Evolutionary conservation across 2,113 vertebrate genomes (phyloP).

Genomic region (Pagrus major): DNA sequence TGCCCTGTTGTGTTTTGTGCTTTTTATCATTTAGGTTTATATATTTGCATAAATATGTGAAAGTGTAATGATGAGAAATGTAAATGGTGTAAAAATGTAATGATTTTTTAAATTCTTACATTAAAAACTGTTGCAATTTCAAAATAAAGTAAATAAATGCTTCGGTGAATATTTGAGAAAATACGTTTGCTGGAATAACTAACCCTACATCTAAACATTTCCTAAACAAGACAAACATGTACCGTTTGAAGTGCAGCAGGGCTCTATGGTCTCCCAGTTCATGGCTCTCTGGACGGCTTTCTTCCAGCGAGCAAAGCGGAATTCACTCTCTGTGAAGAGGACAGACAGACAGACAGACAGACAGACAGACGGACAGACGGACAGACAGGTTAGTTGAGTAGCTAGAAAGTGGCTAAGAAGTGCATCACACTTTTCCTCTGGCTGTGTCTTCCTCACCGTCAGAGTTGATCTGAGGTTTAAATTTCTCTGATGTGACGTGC

Average conservation of each 20-base stretch:
- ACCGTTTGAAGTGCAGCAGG: conserved; percentile 84
- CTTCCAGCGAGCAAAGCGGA: conserved; percentile 95
- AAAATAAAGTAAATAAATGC: no score
- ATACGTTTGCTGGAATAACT: no score
- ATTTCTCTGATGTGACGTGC: conserved; percentile 88
- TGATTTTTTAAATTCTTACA: no score
- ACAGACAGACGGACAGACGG: background rate
- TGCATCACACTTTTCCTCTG: background rate
- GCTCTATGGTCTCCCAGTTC: conserved; percentile 92
- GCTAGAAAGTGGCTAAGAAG: background rate
- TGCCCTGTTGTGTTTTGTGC: no score
- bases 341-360: background rate
- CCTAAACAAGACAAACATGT: background rate
- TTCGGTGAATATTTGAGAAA: no score
- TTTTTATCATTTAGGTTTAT: no score
- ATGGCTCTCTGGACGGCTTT: conserved; percentile 95
- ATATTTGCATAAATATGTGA: no score
- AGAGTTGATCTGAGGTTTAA: conserved; percentile 93
- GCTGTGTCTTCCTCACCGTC: conserved; percentile 84
- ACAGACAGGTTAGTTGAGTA: no score
- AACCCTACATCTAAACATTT: background rate
- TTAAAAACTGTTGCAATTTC: no score
- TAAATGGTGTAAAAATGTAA: no score
- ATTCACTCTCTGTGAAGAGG: conserved; percentile 90
- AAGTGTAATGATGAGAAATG: no score